Evolutionary conservation across 1,140 invertebrate species (phyloP), one percentile per base, ranked within the genome.

Genomic region (Olivierus martensii): DNA sequence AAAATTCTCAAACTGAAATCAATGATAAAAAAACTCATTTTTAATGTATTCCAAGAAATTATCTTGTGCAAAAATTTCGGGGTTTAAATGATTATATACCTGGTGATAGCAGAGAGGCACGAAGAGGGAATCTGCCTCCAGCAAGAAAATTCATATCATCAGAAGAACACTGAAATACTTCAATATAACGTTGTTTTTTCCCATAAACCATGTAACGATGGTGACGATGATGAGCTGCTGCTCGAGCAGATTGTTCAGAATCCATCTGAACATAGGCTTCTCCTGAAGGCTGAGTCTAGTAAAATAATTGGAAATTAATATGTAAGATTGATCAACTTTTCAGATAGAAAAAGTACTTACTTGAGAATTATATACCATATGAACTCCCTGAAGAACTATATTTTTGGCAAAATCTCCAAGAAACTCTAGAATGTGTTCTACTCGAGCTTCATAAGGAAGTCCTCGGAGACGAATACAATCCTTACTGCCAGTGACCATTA

Each of bases 231-330:
- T 86, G 78, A 0, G 90, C 87, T 42, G 89, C 88, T 1, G 82
- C 70, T 59, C 78, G 84, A 0, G 95, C 93, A 39, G 89, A 84
- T 12, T 82, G 79, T 65, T 99, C 94, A 36, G 81, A 85, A 67
- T 94, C 86, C 91, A 99, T 96, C 71, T 99, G 95, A 59, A 99
- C 98, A 67, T 99, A 98, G 0, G 94, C 94, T 71, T 99, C 95
- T n/a, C 95, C 95, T 22, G 88, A 94, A 1, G 93, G 92, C 65
- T 96, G 90, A 58, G 93, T 94, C 87, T 94, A 69, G 9, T 18
- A 7, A 45, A 18, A 12, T 12, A 12, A 39, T 12, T 39, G 38
- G 38, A 39, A 12, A 17, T 12, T 39, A 12, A 39, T 39, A 39
- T 39, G 17, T 39, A 12, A 17, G 38, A 39, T 39, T 39, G 12